Evolutionary conservation across 2,888 invertebrate genomes (phyloP).

Genomic region (Ptycholaimellus sp.): DNA sequence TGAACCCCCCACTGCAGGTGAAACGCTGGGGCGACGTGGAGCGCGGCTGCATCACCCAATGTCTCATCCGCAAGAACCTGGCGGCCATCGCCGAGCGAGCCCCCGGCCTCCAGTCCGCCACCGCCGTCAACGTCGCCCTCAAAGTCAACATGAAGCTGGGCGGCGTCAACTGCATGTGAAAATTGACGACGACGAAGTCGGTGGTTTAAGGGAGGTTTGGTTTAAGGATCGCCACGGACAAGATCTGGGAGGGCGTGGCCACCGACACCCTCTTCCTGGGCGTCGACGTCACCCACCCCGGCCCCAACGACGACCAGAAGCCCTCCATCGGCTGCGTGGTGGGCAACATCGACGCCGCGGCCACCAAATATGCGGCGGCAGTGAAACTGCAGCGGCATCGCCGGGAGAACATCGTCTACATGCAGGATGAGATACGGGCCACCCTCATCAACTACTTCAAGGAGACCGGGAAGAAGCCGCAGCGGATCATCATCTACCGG

Average conservation of each 20-base stretch:
- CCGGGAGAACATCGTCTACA: conserved; percentile 3
- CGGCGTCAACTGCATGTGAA: conserved; percentile 57
- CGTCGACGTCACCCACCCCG: conserved; percentile 70
- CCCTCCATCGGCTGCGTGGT: conserved; percentile 37
- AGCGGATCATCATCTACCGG: conserved; percentile 10
- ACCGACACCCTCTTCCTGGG: conserved; percentile 43
- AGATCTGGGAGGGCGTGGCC: no score
- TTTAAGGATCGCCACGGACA: no score
- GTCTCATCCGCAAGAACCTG: conserved; percentile 25
- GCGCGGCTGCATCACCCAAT: conserved; percentile 26
- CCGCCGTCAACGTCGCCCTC: conserved; percentile 32
- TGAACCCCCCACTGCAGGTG: no score
- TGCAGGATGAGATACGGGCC: conserved; percentile 4
- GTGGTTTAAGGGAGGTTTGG: no score
- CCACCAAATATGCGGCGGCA: conserved; percentile 32
- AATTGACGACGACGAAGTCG: no score
- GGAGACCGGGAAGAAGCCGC: conserved; percentile 7
- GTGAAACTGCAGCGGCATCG: conserved; percentile 43
- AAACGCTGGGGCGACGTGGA: conserved; percentile 16
- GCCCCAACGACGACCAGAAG: conserved; percentile 40
- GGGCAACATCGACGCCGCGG: conserved; percentile 14
- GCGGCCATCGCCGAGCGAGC: no score
- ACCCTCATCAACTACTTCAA: conserved; percentile 5
- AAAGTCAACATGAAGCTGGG: conserved; percentile 60
- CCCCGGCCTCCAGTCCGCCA: conserved; percentile 28